Base-by-base conservation (phyloP, 2,797 vertebrate species). In the Paguma larvata region DNA sequence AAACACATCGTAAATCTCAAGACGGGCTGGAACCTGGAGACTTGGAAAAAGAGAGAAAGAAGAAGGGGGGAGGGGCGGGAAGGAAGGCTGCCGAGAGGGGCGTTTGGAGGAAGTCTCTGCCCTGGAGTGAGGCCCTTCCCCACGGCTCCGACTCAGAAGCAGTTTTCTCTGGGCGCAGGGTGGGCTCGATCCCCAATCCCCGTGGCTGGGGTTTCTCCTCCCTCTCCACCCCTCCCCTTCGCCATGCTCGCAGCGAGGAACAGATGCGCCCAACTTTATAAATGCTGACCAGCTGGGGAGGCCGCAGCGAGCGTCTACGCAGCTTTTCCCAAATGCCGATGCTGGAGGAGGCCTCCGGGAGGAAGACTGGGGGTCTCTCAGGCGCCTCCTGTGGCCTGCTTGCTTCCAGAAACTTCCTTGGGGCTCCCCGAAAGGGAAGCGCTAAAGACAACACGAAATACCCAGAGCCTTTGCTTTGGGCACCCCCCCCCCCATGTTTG, bases 1-100 rank as follows among this genome's bases (percentile, higher is more conserved):
- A 95, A 98, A 95, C 97, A 97, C 97, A 0, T 98, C 67, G 0
- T 98, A 97, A 98, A 98, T 98, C 97, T 97, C 72, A 30, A 79
- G 91, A 25, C 53, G 91, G 97, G 95, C 97, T 94, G 80, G 82
- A 91, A 97, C 87, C 92, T 97, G 95, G 97, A 87, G 97, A 53
- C 86, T 2, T 98, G 97, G 91, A 21, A 92, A 96, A 96, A 95
- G 85, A 96, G 97, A 96, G 79, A 72, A 63, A 67, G 65, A 41
- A 46, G 77, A 30, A 56, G 51, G 25, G 14, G 70, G 41, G 32
- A 44, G 9, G 1, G 68, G 38, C 4, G 6, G 19, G 32, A 5
- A 6, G 23, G 9, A n/a, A 51, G 46, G 75, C 41, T 91, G 82
- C 83, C 27, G 53, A 4, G 0, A 11, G 0, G 79, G 70, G 16